These are phyloP conservation scores for Peromyscus attwateri DNA, from an alignment of 2,797 vertebrate genomes.

Conservation along the genomic window DNA sequence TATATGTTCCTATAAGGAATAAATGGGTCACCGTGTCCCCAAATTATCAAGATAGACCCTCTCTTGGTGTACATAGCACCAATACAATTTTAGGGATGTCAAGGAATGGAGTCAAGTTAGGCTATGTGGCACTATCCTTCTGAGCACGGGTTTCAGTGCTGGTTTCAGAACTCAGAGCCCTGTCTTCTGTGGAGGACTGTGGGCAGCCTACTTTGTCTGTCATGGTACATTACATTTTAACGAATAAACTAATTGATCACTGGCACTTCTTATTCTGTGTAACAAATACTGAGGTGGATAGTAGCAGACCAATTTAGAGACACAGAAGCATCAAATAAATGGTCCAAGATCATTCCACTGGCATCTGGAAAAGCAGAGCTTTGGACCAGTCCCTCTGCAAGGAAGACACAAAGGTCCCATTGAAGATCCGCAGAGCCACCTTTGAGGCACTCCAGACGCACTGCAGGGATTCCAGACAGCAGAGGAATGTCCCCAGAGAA, in stretches of 20 bases:
- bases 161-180: not conserved
- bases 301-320: not conserved
- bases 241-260: not conserved
- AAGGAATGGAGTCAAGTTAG: not conserved
- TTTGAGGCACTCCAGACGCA: not conserved
- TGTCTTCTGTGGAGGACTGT: not conserved
- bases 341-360: not conserved
- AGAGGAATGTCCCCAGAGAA: not conserved
- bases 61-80: not conserved
- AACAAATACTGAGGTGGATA: not conserved
- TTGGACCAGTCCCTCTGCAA: not conserved
- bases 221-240: not conserved
- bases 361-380: not conserved
- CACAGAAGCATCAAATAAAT: not conserved
- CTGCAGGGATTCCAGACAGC: not conserved
- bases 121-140: not conserved
- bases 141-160: not conserved
- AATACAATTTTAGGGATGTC: not conserved
- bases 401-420: not conserved
- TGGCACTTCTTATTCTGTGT: not conserved
- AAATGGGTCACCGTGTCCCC: not conserved
- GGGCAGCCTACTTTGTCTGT: not conserved
- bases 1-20: not conserved
- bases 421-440: not conserved
- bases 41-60: not conserved